Evolutionary conservation across 2,113 vertebrate genomes (phyloP).

Genomic region (Sorex fumeus): DNA sequence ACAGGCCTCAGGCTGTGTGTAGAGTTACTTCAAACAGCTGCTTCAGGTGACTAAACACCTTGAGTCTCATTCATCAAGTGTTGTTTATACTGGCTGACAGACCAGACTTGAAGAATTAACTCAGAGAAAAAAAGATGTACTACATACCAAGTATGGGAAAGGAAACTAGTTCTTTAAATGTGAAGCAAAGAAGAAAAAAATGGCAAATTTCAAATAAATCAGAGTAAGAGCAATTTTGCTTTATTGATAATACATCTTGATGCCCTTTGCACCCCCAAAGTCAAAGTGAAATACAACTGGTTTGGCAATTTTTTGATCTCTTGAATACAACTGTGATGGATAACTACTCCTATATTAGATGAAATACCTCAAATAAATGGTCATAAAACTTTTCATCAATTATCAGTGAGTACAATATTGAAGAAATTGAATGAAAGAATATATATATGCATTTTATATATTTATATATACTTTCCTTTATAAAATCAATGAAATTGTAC

Average conservation of each 20-base stretch:
- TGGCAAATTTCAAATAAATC: conserved; percentile 83
- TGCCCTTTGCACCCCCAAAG: conserved; percentile 72
- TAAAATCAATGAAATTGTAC: no score
- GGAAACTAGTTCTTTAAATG: conserved; percentile 80
- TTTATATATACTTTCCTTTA: no score
- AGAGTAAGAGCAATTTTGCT: conserved; percentile 82
- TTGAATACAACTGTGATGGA: conserved; percentile 76
- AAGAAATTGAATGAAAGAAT: conserved; percentile 56
- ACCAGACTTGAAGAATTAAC: conserved; percentile 92
- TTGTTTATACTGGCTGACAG: conserved; percentile 95
- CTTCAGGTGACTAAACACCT: conserved; percentile 98
- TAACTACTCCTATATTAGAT: neutral
- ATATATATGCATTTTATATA: neutral
- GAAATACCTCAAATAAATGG: conserved; percentile 49
- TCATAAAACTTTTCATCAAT: conserved; percentile 74
- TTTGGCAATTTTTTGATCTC: conserved; percentile 56
- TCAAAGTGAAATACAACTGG: conserved; percentile 43
- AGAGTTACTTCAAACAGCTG: conserved; percentile 93
- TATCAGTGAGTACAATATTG: conserved; percentile 69
- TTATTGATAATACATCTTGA: conserved; percentile 78
- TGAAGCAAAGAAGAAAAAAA: conserved; percentile 42
- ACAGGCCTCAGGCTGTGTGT: conserved; percentile 91
- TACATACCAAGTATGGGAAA: conserved; percentile 91
- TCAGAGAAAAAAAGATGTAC: conserved; percentile 91
- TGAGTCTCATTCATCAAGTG: conserved; percentile 96